These are phyloP conservation scores for Natator depressus DNA, from an alignment of 2,113 vertebrate species.

Conservation along the genomic window DNA sequence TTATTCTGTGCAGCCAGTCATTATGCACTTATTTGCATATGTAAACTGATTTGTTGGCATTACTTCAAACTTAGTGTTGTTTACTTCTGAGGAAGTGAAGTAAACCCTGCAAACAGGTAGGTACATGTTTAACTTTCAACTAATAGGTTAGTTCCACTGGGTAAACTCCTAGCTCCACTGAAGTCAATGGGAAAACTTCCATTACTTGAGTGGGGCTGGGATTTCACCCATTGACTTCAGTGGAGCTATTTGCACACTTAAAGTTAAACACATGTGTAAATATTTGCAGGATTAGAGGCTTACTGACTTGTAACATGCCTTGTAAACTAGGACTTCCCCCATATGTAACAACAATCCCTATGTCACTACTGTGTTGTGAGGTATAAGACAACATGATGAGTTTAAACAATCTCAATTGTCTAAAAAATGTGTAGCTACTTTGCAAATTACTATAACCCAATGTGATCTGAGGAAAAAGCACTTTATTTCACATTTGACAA, in stretches of 20 bases:
- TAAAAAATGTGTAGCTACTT: slow-evolving; percentile 3
- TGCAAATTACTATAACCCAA: not conserved
- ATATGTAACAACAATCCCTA: not conserved
- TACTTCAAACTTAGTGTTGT: slow-evolving; percentile 24
- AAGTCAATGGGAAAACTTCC: not conserved
- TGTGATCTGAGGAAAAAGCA: not conserved
- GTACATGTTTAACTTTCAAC: not conserved
- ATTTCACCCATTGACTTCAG: not conserved
- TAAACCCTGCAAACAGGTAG: not conserved
- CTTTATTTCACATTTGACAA: not conserved
- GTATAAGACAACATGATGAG: not conserved
- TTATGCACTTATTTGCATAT: slow-evolving; percentile 32
- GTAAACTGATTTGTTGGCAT: slow-evolving; percentile 28
- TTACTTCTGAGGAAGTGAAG: slow-evolving; percentile 21
- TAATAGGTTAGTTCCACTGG: not conserved
- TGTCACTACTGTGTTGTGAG: not conserved
- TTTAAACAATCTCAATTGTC: not conserved
- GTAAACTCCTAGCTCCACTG: not conserved
- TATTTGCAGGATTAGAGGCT: not conserved
- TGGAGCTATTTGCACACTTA: not conserved
- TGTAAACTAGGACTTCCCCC: not conserved
- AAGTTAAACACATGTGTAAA: not conserved
- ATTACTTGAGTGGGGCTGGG: not conserved
- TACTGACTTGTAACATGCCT: not conserved
- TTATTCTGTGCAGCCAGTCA: slow-evolving; percentile 26